Evolutionary conservation across 2,888 invertebrate genomes (phyloP), one percentile per base, ranked within the genome.

Genomic region (Macrosoma leucophasiata): DNA sequence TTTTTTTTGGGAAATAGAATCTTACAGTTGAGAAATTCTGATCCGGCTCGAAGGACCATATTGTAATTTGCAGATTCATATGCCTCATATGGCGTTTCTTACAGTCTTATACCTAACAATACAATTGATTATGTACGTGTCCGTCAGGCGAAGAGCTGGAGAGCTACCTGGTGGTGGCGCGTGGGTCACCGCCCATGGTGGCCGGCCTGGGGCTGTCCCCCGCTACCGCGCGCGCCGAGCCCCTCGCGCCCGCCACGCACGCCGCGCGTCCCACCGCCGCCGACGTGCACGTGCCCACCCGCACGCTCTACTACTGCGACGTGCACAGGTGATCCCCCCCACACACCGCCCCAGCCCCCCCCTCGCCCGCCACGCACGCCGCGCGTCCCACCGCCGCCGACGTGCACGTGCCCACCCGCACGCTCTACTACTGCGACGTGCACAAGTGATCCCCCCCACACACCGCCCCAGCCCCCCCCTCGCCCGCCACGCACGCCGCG

Each of bases 241-340:
- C 89, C 27, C 90, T 89, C 67, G 84, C 89, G 43, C 94, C 94
- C 17, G 89, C 94, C 50, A 85, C 88, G 22, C 87, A 88, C 64
- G 85, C 90, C 11, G 82, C 84, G 24, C 82, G 88, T 50, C 91
- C 91, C 41, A 84, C 88, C 31, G 88, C 89, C 25, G 72, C 92
- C 41, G 93, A 92, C 70, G 90, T 87, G 48, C 91, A 93, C 76
- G 81, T 87, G 1, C 71, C 64, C 32, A 84, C 81, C 7, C 75
- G 84, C 43, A 76, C 84, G 45, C 85, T 93, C 28, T 91, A 90
- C 71, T 92, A 88, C 71, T 88, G 90, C 59, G 73, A 73, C 54
- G 70, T 70, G 66, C 74, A 75, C 55, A 60, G 64, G 69, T 74
- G 12, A n/a, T n/a, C n/a, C n/a, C n/a, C n/a, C n/a, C n/a, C 39